A percentile compares a stretch with the other conserved stretches of the same genome.
Conservation (phyloP, 2,113 vertebrate species). For the Thymallus thymallus region DNA sequence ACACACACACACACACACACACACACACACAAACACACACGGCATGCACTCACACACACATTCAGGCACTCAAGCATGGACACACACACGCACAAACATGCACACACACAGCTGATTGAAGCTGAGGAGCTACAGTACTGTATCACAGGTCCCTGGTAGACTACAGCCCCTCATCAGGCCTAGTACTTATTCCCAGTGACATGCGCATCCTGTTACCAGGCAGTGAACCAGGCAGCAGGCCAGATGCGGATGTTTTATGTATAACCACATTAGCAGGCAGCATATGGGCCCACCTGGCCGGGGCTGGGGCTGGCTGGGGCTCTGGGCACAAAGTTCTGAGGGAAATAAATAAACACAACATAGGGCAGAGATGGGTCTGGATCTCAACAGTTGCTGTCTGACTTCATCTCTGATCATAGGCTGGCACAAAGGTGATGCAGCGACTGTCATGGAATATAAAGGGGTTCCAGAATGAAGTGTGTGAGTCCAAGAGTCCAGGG, state of each 20-base stretch:
- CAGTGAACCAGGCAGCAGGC: neutral
- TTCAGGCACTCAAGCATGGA: neutral
- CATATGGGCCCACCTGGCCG: constrained; percentile 20
- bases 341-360: constrained; percentile 19
- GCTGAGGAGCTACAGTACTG: neutral
- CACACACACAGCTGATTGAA: neutral
- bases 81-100: too few species aligned
- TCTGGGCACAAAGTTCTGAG: constrained; percentile 15
- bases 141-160: neutral
- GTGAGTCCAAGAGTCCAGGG: neutral
- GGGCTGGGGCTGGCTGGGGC: neutral
- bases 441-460: neutral
- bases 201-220: neutral
- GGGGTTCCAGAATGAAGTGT: neutral
- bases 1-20: neutral
- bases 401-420: neutral
- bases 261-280: constrained; percentile 29
- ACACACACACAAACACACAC: neutral
- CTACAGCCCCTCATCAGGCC: too few species aligned
- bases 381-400: neutral
- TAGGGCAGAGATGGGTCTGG: neutral
- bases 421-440: neutral
- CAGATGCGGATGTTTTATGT: constrained; percentile 46
- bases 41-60: neutral
- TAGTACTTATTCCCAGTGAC: too few species aligned